Evolutionary conservation across 2,797 vertebrate genomes (phyloP), one percentile per base, ranked within the genome.

Genomic region (Prunella strophiata): DNA sequence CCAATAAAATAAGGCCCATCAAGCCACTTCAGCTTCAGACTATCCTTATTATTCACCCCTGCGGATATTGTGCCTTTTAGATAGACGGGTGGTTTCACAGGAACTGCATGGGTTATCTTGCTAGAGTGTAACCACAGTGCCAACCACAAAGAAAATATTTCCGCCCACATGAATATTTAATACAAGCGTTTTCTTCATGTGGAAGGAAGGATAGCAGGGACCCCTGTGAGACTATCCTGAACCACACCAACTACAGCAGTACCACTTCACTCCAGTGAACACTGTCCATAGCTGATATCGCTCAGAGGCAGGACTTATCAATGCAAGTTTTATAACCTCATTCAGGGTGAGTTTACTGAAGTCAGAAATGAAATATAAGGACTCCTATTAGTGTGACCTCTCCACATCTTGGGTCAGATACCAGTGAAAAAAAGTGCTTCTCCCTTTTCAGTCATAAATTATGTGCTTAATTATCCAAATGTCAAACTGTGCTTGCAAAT

Each of bases 391-490:
- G 82, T 0, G 1, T 50, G 76, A 70, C 76, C 89, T 86, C 73
- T 21, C 51, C 26, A 51, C 19, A 73, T 40, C 29, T 86, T 50
- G 42, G 63, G 82, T 78, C 66, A 96, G 38, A 92, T 42, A 50
- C 20, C 19, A 91, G 34, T 22, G 25, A 7, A 61, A 79, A 82
- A 84, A 45, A 2, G 8, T 16, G 29, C 10, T 57, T n/a, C n/a
- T 90, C 70, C 26, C 27, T 76, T 92, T 91, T 92, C 85, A 88
- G 50, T 61, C 73, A 81, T 92, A 94, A 88, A 88, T 96, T 89
- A 86, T n/a, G 32, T 73, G 79, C 51, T 91, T 96, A 89, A 97
- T 93, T 92, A 94, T 91, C 79, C 87, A 94, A 83, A 89, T 89
- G 80, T 90, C 89, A 96, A 66, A 73, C 48, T 89, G 26, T 52